Evolutionary conservation across 1,140 invertebrate species (phyloP).

Genomic region (Nephotettix cincticeps): DNA sequence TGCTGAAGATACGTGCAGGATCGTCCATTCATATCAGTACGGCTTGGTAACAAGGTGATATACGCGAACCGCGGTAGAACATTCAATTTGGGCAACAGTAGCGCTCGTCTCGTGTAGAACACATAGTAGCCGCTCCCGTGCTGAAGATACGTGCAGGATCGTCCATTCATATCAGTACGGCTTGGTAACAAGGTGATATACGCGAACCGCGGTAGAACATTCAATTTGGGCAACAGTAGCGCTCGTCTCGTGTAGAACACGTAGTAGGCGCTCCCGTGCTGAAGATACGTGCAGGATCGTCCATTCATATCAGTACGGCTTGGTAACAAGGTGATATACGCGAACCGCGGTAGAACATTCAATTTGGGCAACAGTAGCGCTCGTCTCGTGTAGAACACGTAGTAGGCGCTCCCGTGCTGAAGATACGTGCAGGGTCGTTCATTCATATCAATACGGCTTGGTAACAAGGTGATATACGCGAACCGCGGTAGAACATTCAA

Average conservation of each 20-base stretch:
- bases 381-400: background rate
- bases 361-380: background rate
- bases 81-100: background rate
- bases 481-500: too few relatives aligned
- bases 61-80: background rate
- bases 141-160: too few relatives aligned
- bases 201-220: background rate
- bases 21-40: too few relatives aligned
- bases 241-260: background rate
- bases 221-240: constrained; percentile 1
- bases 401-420: background rate
- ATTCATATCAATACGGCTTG: too few relatives aligned
- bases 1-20: too few relatives aligned
- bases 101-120: background rate
- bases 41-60: background rate
- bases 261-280: background rate
- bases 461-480: too few relatives aligned
- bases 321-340: background rate
- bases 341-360: background rate
- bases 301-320: too few relatives aligned
- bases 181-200: background rate
- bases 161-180: too few relatives aligned
- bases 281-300: too few relatives aligned
- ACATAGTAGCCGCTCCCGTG: background rate
- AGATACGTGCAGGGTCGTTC: too few relatives aligned